phyloP scores from a whole-genome alignment of 2,113 vertebrate species.

The Mionectes macconnelli region DNA sequence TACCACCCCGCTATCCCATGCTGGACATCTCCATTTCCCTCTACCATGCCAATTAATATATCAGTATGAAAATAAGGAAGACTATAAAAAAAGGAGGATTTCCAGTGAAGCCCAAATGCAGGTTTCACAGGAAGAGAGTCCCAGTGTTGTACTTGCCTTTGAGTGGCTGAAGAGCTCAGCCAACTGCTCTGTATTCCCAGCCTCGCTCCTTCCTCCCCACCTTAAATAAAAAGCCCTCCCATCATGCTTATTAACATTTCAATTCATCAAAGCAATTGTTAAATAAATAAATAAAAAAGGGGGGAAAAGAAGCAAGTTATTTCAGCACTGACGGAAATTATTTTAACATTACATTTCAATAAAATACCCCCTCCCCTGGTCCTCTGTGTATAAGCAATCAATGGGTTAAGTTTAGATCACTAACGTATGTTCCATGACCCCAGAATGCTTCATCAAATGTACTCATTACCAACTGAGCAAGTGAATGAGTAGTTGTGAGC shows the following conservation, averaged over 20 bases:
- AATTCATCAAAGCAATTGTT: slow-evolving; percentile 64
- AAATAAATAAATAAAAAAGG: background rate
- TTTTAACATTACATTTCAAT: slow-evolving; percentile 88
- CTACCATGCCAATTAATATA: fast-evolving
- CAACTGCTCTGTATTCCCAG: background rate
- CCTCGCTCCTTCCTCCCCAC: background rate
- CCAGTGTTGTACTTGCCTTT: background rate
- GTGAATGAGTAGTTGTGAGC: slow-evolving; percentile 97
- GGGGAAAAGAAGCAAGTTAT: background rate
- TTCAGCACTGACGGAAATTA: slow-evolving; percentile 48
- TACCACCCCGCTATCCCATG: fast-evolving
- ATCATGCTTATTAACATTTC: slow-evolving; percentile 44
- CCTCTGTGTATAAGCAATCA: slow-evolving; percentile 91
- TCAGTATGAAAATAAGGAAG: background rate
- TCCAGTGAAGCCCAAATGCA: background rate
- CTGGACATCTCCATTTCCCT: background rate
- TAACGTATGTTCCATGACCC: slow-evolving; percentile 97
- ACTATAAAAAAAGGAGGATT: background rate
- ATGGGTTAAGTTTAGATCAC: slow-evolving; percentile 98
- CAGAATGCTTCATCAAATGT: slow-evolving; percentile 98
- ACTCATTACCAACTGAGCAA: slow-evolving; percentile 94
- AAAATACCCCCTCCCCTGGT: slow-evolving; percentile 77
- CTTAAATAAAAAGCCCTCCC: slow-evolving; percentile 49
- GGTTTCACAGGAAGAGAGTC: background rate
- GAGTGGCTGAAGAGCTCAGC: background rate